Evolutionary conservation across 2,888 invertebrate genomes (phyloP), one percentile per base, ranked within the genome.

Genomic region (Apoda limacodes): DNA sequence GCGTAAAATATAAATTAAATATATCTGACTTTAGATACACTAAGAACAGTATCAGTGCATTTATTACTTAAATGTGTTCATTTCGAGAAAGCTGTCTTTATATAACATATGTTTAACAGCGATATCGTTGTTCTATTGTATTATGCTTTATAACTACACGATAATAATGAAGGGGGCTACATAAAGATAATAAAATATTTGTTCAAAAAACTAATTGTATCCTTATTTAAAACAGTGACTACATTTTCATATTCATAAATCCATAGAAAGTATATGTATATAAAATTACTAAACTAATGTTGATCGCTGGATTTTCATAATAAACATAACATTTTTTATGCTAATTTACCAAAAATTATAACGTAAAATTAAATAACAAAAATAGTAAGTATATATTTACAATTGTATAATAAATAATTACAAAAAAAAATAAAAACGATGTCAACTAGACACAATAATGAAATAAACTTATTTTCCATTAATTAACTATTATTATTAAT

Each of bases 311-410:
- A n/a, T n/a, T n/a, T n/a, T n/a, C n/a, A n/a, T n/a, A n/a, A n/a
- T n/a, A n/a, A 45, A 17, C 7, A 17, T 17, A 17, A 17, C 17
- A 17, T 17, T 17, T 17, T 17, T 17, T 17, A 17, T 17, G 17
- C 5, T 6, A 17, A 17, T 6, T 6, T 17, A 17, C 17, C 7
- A 17, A 17, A 17, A 7, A 17, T 42, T 47, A 54, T 58, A 68
- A 70, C 63, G 61, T 75, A 76, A 72, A 75, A 78, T 75, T 78
- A 78, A 78, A 76, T 78, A 78, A 78, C 76, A 76, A 78, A 71
- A 70, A 65, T 27, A 37, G 35, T 40, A 37, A 46, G 50, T 43
- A 52, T 60, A 72, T 76, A 78, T 78, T 53, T 76, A 78, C 78
- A 78, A 64, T 74, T 71, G 63, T 69, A 57, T 55, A 74, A 78